Evolutionary conservation across 2,888 invertebrate genomes (phyloP).

Genomic region (Lasioglossum pauxillum): DNA sequence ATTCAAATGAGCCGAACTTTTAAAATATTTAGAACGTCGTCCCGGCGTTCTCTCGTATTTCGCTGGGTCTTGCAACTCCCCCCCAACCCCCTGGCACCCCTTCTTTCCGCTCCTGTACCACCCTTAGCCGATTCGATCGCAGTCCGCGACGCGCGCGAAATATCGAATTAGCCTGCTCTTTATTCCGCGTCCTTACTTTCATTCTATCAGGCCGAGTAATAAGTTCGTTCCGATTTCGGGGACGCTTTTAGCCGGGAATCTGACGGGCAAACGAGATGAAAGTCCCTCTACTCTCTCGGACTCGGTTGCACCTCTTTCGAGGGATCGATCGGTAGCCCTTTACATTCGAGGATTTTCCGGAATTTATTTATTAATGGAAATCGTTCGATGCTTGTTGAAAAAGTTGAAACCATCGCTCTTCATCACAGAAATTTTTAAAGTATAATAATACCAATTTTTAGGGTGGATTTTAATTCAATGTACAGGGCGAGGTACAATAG

Average conservation of each 20-base stretch:
- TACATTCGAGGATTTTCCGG: not conserved
- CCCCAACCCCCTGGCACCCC: not conserved
- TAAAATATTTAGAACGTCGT: slow-evolving; percentile 77
- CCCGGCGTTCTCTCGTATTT: slow-evolving; percentile 30
- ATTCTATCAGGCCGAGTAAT: slow-evolving; percentile 11
- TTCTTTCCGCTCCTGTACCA: not conserved
- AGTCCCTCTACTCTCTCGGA: not conserved
- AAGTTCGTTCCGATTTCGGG: slow-evolving; percentile 17
- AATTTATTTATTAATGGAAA: not conserved
- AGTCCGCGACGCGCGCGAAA: slow-evolving; percentile 60
- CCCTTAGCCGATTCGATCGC: slow-evolving; percentile 45
- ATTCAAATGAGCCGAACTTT: slow-evolving; percentile 78
- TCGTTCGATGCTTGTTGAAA: not conserved
- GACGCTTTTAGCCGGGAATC: slow-evolving; percentile 6
- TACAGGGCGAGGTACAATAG: not conserved
- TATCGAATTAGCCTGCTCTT: slow-evolving; percentile 67
- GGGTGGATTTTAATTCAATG: not conserved
- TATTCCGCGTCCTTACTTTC: slow-evolving; percentile 57
- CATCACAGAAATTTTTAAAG: not conserved
- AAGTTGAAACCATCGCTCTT: not conserved
- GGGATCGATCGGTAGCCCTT: not conserved
- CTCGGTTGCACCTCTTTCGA: not conserved
- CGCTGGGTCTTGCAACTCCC: not conserved
- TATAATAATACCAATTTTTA: not conserved
- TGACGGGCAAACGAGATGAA: not conserved